These are phyloP conservation scores for Phortica magna DNA, from an alignment of 2,888 invertebrate genomes.

Conservation along the genomic window DNA sequence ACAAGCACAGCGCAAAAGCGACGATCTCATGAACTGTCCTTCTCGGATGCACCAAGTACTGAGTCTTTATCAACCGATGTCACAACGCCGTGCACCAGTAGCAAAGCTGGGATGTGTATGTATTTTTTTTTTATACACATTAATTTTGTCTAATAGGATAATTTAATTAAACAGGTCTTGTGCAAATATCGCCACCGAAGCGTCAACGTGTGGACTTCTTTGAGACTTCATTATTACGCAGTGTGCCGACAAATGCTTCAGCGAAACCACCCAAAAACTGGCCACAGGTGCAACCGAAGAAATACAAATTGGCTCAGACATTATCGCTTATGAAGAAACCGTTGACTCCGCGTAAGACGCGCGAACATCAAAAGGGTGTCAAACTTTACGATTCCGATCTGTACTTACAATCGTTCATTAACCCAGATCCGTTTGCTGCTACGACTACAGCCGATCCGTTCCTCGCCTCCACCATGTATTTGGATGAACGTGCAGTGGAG, in stretches of 20 bases:
- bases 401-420: constrained; percentile 76
- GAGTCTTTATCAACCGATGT: constrained; percentile 51
- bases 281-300: constrained; percentile 67
- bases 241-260: constrained; percentile 52
- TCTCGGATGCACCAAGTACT: constrained; percentile 59
- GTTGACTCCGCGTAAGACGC: constrained; percentile 64
- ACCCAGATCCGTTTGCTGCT: constrained; percentile 80
- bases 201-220: constrained; percentile 65
- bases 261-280: constrained; percentile 59
- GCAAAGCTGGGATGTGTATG: neutral
- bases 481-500: constrained; percentile 84
- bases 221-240: constrained; percentile 41
- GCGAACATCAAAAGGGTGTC: constrained; percentile 57
- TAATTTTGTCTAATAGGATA: too few relatives aligned
- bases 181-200: constrained; percentile 75
- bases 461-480: constrained; percentile 82
- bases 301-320: constrained; percentile 64
- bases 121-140: too few relatives aligned
- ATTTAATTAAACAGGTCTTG: neutral
- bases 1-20: constrained; percentile 51
- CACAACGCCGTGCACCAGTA: neutral
- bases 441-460: constrained; percentile 84
- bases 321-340: constrained; percentile 68
- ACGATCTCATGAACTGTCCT: constrained; percentile 64
- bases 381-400: constrained; percentile 75